These are phyloP conservation scores for Zapornia atra DNA, from an alignment of 2,113 vertebrate species.

Conservation along the genomic window DNA sequence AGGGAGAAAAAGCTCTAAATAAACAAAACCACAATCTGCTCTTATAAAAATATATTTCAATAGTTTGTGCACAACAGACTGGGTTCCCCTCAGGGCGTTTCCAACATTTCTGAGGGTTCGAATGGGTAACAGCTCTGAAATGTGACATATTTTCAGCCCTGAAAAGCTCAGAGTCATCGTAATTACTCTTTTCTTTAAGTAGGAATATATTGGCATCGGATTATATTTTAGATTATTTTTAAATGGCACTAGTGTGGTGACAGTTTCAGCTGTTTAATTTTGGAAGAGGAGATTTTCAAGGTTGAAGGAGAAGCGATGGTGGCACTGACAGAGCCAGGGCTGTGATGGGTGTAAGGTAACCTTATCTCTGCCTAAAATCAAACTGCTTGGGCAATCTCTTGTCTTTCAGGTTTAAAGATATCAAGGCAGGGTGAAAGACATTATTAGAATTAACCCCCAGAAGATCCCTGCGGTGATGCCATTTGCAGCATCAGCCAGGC, in stretches of 20 bases:
- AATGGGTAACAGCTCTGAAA: conserved; percentile 40
- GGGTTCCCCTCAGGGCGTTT: conserved; percentile 64
- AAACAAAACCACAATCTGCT: conserved; percentile 72
- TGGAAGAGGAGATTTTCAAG: not conserved
- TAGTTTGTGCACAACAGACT: conserved; percentile 46
- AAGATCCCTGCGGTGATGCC: not conserved
- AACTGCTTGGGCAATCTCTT: not conserved
- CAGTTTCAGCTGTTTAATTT: not conserved
- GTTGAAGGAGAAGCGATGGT: not conserved
- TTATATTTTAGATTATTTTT: not conserved
- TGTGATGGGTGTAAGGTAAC: not conserved
- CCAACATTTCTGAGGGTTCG: conserved; percentile 32
- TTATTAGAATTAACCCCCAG: not conserved
- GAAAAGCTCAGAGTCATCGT: not conserved
- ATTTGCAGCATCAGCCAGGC: not conserved
- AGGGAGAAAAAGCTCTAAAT: conserved; percentile 53
- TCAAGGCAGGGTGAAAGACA: not conserved
- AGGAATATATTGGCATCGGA: not conserved
- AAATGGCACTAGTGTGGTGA: not conserved
- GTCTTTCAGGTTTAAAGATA: not conserved
- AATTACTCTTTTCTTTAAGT: not conserved
- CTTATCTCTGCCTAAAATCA: not conserved
- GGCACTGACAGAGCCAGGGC: rapidly evolving
- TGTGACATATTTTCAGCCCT: conserved; percentile 43
- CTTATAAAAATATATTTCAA: conserved; percentile 45